Conservation (phyloP, 2,797 vertebrate genomes). For the Pangasius djambal region DNA sequence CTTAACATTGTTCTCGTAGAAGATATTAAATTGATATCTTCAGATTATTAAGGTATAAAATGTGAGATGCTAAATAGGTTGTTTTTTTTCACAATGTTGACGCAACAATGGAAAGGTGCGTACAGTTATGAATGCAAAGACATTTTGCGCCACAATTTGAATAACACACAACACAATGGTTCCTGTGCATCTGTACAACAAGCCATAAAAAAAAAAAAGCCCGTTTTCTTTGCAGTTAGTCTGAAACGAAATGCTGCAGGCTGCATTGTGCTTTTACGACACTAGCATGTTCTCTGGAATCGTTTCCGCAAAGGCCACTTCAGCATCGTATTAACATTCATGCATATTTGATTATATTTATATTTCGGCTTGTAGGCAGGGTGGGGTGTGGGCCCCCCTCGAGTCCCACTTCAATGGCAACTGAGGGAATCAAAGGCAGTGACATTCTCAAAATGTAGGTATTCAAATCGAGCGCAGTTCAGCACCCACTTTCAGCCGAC, state of each 20-base stretch:
- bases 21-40: background rate
- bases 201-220: background rate
- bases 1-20: background rate
- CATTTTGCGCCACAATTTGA: background rate
- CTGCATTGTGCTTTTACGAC: background rate
- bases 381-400: constrained; percentile 25
- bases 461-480: background rate
- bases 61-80: too few species aligned
- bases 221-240: background rate
- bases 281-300: constrained; percentile 24
- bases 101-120: too few species aligned
- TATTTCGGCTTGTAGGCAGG: constrained; percentile 37
- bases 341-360: constrained; percentile 55
- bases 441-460: background rate
- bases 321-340: constrained; percentile 49
- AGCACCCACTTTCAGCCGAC: background rate
- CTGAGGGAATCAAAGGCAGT: constrained; percentile 8
- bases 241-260: background rate
- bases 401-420: constrained; percentile 36
- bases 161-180: background rate
- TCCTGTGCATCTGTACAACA: background rate
- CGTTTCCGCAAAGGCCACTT: constrained; percentile 37
- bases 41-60: background rate
- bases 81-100: too few species aligned
- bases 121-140: too few species aligned